phyloP scores from a whole-genome alignment of 2,888 invertebrate species.

The Platypus cylindrus region DNA sequence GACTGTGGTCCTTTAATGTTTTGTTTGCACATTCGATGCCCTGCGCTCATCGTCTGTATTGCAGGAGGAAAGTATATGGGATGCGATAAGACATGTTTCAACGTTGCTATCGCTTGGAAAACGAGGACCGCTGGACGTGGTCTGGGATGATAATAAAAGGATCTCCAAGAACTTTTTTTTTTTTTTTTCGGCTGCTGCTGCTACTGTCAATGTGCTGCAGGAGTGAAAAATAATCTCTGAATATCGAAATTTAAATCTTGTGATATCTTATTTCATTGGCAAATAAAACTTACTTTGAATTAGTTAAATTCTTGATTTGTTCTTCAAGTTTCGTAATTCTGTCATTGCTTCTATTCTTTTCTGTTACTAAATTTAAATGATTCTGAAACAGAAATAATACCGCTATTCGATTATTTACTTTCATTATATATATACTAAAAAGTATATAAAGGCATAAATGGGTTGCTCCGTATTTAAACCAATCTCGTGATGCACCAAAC shows the following conservation, averaged over 20 bases:
- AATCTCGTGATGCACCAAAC: conserved; percentile 32
- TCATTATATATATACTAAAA: no score
- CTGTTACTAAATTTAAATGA: conserved; percentile 50
- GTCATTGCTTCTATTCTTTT: conserved; percentile 54
- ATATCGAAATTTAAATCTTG: no score
- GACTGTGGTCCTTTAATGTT: conserved; percentile 10
- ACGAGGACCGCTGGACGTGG: conserved; percentile 14
- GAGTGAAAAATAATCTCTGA: no score
- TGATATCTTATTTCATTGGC: not conserved
- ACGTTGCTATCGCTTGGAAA: conserved; percentile 22
- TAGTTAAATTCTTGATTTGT: conserved; percentile 41
- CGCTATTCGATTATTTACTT: no score
- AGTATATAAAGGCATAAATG: no score
- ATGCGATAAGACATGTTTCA: conserved; percentile 34
- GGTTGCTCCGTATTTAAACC: conserved; percentile 28
- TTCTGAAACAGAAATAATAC: conserved; percentile 48
- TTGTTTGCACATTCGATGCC: conserved; percentile 13
- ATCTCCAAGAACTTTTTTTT: conserved; percentile 4
- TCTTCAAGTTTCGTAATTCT: conserved; percentile 55
- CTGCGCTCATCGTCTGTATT: conserved; percentile 11
- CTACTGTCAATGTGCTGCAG: no score
- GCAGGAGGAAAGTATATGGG: conserved; percentile 28
- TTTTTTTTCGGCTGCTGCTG: no score
- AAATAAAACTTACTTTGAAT: conserved; percentile 8
- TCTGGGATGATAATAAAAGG: conserved; percentile 15